Evolutionary conservation across 2,888 invertebrate genomes (phyloP), one percentile per base, ranked within the genome.

Genomic region (Drosophila subsilvestris): DNA sequence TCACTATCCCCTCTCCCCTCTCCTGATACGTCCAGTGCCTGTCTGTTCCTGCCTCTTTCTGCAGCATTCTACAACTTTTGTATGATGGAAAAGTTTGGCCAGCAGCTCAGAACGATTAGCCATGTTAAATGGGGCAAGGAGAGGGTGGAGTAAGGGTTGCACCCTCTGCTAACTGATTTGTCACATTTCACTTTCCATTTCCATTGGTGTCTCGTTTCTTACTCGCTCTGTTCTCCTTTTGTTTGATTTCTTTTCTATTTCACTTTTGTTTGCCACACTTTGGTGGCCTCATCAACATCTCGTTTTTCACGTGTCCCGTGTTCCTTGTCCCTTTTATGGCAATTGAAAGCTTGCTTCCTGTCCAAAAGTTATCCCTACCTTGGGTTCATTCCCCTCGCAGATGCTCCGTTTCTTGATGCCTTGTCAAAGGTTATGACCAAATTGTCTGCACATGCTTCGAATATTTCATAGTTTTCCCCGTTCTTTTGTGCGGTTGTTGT

Each of bases 371-470:
- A 61, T 80, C 62, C 50, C 65, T 47, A 66, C 53, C 66, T 50
- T 42, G 54, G 55, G 27, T 49, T 25, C 25, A 47, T 32, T 32
- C 29, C 44, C 44, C 10, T 18, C 37, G 17, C 20, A 54, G 18
- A 12, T 37, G 29, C 66, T 54, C 44, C 32, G 12, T 48, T 43
- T 42, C 27, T 47, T 60, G 72, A 65, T 55, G 70, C 54, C 60
- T 55, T 74, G 79, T 63, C 79, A 81, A 75, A 75, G 74, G 81
- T 68, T 74, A 79, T 66, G 65, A 57, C 68, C 72, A 81, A 79
- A 81, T 76, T 75, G 79, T 62, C 49, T 63, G 79, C 81, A 79
- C 79, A 79, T 81, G 81, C 62, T 68, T 61, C 60, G 73, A 47
- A 75, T 75, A 74, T 76, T 71, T 58, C 56, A 74, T 57, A 45